These are phyloP conservation scores for Calcarius lapponicus DNA, from an alignment of 2,797 vertebrate species.

Conservation along the genomic window DNA sequence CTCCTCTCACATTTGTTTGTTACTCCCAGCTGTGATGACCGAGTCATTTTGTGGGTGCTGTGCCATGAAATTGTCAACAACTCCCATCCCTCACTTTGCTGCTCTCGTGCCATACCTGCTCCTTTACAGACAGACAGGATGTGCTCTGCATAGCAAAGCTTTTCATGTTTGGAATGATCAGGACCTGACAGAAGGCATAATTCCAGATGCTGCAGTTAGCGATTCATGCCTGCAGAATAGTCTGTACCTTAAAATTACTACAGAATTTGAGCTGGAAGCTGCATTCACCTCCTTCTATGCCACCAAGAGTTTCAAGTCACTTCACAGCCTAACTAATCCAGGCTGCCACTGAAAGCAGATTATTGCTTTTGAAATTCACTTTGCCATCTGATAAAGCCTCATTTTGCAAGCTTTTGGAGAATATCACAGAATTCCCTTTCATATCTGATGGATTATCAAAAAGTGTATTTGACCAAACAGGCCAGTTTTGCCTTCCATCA, in stretches of 20 bases:
- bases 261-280: background rate
- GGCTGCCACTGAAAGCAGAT: background rate
- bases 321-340: background rate
- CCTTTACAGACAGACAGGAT: background rate
- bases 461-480: background rate
- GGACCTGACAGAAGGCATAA: background rate
- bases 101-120: background rate
- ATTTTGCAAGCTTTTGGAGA: conserved; percentile 7
- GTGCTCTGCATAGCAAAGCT: background rate
- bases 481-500: background rate
- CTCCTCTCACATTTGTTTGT: background rate
- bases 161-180: background rate
- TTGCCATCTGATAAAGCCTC: background rate
- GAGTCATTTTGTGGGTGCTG: background rate
- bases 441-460: background rate
- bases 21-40: background rate
- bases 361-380: background rate
- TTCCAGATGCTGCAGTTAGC: background rate
- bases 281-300: background rate
- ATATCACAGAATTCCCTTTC: background rate
- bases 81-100: background rate
- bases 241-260: background rate
- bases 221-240: background rate
- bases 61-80: background rate
- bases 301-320: background rate